Conservation (phyloP, 1,140 invertebrate genomes). For the Pristionchus pacificus region DNA sequence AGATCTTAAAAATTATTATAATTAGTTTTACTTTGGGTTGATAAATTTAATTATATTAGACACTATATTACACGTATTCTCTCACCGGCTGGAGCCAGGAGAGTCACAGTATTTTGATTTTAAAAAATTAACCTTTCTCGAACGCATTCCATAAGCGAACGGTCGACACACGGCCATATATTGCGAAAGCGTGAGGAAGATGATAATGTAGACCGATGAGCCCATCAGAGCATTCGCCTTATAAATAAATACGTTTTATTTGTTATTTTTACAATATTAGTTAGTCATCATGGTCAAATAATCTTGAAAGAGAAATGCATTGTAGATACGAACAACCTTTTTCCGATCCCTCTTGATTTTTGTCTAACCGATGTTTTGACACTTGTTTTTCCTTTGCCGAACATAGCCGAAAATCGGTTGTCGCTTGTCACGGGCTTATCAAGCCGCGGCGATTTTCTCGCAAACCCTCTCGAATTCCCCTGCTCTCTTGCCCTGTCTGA, state of each 20-base stretch:
- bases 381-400: no score
- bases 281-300: neutral
- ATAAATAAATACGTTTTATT: constrained; percentile 18
- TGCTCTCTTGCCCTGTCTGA: no score
- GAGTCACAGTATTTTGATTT: constrained; percentile 33
- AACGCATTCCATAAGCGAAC: constrained; percentile 35
- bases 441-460: no score
- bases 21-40: constrained; percentile 10
- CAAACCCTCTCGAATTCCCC: no score
- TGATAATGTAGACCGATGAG: constrained; percentile 54
- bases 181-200: constrained; percentile 53
- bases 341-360: neutral
- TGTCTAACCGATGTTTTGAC: neutral
- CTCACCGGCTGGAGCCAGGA: no score
- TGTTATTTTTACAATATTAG: neutral
- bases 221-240: constrained; percentile 57
- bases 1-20: constrained; percentile 33
- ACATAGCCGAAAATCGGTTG: no score
- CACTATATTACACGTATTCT: constrained; percentile 35
- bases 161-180: constrained; percentile 51
- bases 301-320: neutral
- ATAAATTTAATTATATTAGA: neutral
- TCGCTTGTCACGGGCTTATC: no score
- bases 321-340: neutral
- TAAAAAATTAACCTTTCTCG: constrained; percentile 36